These are phyloP conservation scores for Drosophila setifemur DNA, from an alignment of 1,140 invertebrate genomes.

Conservation along the genomic window DNA sequence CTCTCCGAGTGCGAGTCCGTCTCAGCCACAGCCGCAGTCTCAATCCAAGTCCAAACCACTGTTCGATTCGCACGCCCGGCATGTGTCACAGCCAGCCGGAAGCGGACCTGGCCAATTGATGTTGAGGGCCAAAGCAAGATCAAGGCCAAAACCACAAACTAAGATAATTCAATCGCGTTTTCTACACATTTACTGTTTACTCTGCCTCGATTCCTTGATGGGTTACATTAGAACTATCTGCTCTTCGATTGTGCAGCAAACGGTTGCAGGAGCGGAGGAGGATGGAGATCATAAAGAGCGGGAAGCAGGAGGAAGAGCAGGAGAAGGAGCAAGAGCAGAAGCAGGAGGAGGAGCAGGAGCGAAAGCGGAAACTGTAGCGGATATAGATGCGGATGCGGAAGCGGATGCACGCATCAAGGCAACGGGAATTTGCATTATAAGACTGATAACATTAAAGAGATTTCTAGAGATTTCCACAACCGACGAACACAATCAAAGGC, in stretches of 20 bases:
- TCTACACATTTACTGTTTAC: constrained; percentile 70
- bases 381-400: constrained; percentile 16
- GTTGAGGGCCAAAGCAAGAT: constrained; percentile 12
- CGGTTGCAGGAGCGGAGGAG: constrained; percentile 21
- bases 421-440: constrained; percentile 82
- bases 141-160: constrained; percentile 44
- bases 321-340: not conserved
- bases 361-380: constrained; percentile 19
- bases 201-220: constrained; percentile 70
- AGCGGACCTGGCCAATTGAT: constrained; percentile 12
- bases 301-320: not conserved
- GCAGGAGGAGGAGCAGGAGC: not conserved
- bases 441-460: constrained; percentile 82
- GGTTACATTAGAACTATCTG: constrained; percentile 63
- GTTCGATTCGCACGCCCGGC: constrained; percentile 7
- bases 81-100: constrained; percentile 28
- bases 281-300: constrained; percentile 13
- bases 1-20: not conserved
- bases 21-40: not conserved
- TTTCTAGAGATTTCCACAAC: constrained; percentile 71
- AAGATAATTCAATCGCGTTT: constrained; percentile 71
- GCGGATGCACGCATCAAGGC: constrained; percentile 57
- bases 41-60: constrained; percentile 3
- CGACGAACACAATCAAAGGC: constrained; percentile 37
- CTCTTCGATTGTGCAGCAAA: constrained; percentile 46